These are phyloP conservation scores for Diadophis punctatus DNA, from an alignment of 2,113 vertebrate species.

Conservation along the genomic window DNA sequence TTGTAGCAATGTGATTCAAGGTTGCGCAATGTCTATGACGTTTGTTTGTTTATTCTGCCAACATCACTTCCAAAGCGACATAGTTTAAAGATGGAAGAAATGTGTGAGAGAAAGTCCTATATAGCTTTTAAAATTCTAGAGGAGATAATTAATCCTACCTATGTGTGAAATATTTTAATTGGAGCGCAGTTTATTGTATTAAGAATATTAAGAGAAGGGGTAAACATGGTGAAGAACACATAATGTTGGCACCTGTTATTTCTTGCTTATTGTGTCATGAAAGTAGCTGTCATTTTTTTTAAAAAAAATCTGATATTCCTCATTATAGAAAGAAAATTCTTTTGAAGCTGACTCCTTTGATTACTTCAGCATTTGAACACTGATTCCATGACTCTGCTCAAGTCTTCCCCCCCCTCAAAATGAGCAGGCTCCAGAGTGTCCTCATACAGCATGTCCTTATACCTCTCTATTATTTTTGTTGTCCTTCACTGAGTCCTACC, in stretches of 20 bases:
- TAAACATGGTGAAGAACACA: background rate
- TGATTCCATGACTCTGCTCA: background rate
- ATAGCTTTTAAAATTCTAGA: background rate
- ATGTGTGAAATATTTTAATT: background rate
- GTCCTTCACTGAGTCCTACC: background rate
- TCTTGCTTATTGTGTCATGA: background rate
- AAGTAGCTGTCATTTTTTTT: background rate
- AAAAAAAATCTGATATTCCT: background rate
- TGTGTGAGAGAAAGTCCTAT: background rate
- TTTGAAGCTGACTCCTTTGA: background rate
- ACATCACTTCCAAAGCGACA: background rate
- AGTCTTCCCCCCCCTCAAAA: background rate
- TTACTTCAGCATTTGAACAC: background rate
- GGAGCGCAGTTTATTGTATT: background rate
- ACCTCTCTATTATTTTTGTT: background rate
- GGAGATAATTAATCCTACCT: background rate
- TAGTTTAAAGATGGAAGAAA: background rate
- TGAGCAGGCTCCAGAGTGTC: background rate
- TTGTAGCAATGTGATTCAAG: background rate
- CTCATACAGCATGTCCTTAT: background rate
- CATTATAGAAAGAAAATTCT: background rate
- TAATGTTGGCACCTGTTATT: background rate
- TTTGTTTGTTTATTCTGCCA: background rate
- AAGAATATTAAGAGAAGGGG: background rate
- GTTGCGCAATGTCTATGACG: background rate